Evolutionary conservation across 2,888 invertebrate genomes (phyloP).

Genomic region (Harmothoe impar): DNA sequence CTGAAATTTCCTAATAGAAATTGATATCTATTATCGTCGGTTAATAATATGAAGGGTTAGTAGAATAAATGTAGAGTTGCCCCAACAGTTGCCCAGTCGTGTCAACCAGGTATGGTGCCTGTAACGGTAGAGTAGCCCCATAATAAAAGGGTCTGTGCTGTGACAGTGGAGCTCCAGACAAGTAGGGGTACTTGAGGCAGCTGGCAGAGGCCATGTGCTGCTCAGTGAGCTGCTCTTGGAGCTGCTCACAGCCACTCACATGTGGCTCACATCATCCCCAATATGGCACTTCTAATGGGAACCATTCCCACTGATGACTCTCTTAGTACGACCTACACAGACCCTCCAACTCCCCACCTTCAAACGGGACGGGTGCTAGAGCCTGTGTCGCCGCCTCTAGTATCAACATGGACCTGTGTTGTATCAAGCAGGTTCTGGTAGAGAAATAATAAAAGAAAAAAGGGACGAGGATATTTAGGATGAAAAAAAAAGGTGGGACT

Average conservation of each 20-base stretch:
- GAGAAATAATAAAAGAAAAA: not conserved
- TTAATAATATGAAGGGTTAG: too few species aligned
- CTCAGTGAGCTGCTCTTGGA: not conserved
- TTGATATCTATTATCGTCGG: too few species aligned
- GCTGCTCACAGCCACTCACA: not conserved
- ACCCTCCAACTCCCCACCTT: not conserved
- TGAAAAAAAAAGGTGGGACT: not conserved
- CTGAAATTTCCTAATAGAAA: too few species aligned
- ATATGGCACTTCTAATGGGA: slow-evolving; percentile 35
- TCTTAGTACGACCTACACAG: slow-evolving; percentile 18
- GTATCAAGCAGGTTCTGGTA: not conserved
- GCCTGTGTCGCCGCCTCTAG: slow-evolving; percentile 19
- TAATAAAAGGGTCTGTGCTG: slow-evolving; percentile 7
- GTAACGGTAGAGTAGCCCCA: not conserved
- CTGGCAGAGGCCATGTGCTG: not conserved
- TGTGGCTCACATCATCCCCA: slow-evolving; percentile 42
- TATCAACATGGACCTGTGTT: slow-evolving; percentile 26
- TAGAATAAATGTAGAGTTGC: too few species aligned
- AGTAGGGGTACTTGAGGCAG: slow-evolving; percentile 19
- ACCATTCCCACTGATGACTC: slow-evolving; percentile 55
- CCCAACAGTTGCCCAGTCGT: too few species aligned
- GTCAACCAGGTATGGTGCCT: too few species aligned
- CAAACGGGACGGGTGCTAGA: slow-evolving; percentile 20
- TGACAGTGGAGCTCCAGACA: too few species aligned
- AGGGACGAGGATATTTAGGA: too few species aligned